Conservation (phyloP, 1,140 invertebrate species). For the Chlorops oryzae region DNA sequence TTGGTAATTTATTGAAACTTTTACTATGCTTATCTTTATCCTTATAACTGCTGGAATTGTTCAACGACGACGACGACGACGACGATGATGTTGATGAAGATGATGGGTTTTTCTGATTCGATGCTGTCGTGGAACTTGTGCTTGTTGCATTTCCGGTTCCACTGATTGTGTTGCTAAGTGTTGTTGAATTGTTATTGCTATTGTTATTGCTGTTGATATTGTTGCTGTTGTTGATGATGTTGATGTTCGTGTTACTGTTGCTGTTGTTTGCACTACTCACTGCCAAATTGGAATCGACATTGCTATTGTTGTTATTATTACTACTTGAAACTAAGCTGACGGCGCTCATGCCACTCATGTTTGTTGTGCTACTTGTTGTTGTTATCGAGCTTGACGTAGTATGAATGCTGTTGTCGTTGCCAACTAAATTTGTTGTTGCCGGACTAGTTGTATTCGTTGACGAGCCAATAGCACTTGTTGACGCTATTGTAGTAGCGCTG, state of each 20-base stretch:
- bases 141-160: conserved; percentile 4
- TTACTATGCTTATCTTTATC: conserved; percentile 42
- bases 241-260: conserved; percentile 12
- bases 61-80: conserved; percentile 22
- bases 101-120: conserved; percentile 20
- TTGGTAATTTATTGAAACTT: conserved; percentile 30
- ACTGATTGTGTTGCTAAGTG: conserved; percentile 1
- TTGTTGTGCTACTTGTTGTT: no score
- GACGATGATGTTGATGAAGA: no score
- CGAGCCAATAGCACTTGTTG: conserved; percentile 27
- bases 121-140: conserved; percentile 9
- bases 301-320: not conserved
- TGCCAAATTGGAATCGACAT: no score
- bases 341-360: no score
- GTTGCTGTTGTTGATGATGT: conserved; percentile 11
- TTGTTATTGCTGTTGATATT: conserved; percentile 9
- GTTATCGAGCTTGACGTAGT: no score
- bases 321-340: not conserved
- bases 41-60: conserved; percentile 30
- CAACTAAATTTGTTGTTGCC: not conserved
- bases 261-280: not conserved
- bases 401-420: not conserved
- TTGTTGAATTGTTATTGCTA: conserved; percentile 1
- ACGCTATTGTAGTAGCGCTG: conserved; percentile 23
- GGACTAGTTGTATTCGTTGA: not conserved